phyloP scores from a whole-genome alignment of 1,140 invertebrate genomes.

The Formica exsecta region DNA sequence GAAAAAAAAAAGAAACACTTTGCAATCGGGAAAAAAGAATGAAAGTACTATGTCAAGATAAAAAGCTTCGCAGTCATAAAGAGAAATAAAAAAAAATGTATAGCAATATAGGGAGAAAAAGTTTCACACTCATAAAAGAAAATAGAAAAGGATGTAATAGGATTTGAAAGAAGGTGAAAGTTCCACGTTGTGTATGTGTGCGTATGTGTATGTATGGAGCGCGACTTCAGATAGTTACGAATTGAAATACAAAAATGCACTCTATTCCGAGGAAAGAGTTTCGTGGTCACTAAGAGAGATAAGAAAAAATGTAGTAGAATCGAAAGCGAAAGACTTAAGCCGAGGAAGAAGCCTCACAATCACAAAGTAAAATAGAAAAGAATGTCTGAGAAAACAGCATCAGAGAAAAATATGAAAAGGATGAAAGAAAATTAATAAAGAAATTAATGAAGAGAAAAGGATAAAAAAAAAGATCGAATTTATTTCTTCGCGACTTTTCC shows the following conservation, averaged over 20 bases:
- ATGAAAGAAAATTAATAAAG: too few relatives aligned
- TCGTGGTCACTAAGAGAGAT: neutral
- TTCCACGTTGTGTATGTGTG: neutral
- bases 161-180: constrained; percentile 4
- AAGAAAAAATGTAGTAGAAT: neutral
- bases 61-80: constrained; percentile 1
- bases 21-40: constrained; percentile 17
- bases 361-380: neutral
- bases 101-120: neutral
- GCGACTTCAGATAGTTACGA: neutral
- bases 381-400: neutral
- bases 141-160: neutral
- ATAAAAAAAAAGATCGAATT: neutral
- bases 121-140: neutral
- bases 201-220: too few relatives aligned
- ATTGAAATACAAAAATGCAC: neutral
- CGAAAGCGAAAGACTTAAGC: neutral
- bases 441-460: neutral
- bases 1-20: constrained; percentile 17
- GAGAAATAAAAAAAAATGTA: neutral
- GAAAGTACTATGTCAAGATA: constrained; percentile 2
- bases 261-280: neutral
- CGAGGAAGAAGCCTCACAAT: neutral
- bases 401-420: too few relatives aligned
- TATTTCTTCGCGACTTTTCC: too few relatives aligned